These are phyloP conservation scores for Vidua macroura DNA, from an alignment of 2,113 vertebrate genomes.

Conservation along the genomic window DNA sequence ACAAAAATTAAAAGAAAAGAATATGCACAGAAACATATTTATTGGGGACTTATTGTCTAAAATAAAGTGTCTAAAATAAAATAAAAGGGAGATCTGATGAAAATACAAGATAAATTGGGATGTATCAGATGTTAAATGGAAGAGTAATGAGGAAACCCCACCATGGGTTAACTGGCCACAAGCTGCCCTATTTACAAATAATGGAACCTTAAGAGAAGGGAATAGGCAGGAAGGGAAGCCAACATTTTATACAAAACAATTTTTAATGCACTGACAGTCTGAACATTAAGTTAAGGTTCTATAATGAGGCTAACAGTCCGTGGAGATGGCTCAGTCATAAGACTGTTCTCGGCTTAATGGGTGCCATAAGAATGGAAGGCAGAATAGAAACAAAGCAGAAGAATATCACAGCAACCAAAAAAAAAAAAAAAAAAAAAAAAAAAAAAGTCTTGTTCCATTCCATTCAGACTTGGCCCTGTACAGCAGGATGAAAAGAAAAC, in stretches of 20 bases:
- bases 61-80: not conserved
- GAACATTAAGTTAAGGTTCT: conserved; percentile 46
- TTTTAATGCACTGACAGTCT: not conserved
- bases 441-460: not conserved
- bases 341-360: not conserved
- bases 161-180: not conserved
- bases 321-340: conserved; percentile 27
- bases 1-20: not conserved
- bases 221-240: not conserved
- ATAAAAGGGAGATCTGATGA: not conserved
- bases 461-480: not conserved
- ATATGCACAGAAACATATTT: not conserved
- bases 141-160: not conserved
- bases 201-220: not conserved
- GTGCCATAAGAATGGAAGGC: conserved; percentile 25
- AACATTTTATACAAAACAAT: not conserved
- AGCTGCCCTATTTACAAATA: not conserved
- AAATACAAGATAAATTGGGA: not conserved
- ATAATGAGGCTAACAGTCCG: conserved; percentile 20
- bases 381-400: conserved; percentile 10
- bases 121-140: not conserved
- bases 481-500: not conserved
- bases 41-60: not conserved
- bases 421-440: not conserved
- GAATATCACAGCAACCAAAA: not conserved